Evolutionary conservation across 1,140 invertebrate species (phyloP), one percentile per base, ranked within the genome.

Genomic region (Reticulitermes speratus): DNA sequence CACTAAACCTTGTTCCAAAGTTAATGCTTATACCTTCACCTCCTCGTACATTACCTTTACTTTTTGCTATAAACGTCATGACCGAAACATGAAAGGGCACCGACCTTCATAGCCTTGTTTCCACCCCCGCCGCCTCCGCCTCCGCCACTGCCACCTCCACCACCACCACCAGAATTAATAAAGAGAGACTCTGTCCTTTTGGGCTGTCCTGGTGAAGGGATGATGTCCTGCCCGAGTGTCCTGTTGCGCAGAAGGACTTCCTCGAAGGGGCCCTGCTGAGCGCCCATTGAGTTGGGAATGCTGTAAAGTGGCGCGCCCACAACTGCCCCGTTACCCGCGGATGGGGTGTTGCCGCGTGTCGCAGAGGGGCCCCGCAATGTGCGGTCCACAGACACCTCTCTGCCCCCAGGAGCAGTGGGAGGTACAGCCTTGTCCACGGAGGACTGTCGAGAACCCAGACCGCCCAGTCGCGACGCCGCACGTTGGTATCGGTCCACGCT

Each of bases 161-260:
- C 82, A 38, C 21, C 82, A 16, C 82, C 82, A 19, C 82, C 82
- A 12, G 32, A n/a, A 25, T 38, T 75, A 86, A 91, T 89, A 87
- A 91, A 92, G 44, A 92, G 91, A 25, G 97, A 98, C 90, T 98
- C 97, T 84, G 97, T 98, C 88, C 97, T 93, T 90, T 97, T 97
- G 69, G 96, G 97, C 90, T 97, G 96, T 87, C 94, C 94, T 85
- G 93, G 94, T 88, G 96, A 96, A 59, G 96, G 95, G 89, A 96
- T 94, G 90, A 97, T 97, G 90, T 97, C 97, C 91, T 97, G 97
- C 82, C 96, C 96, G 84, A 97, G 93, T 86, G 93, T 95, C 88
- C 96, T 93, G 90, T 97, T 96, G 89, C 95, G 93, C 87, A 97
- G 89, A 86, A 96, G 93, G 38, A 96, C 94, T 83, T 96, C 96